Conservation (phyloP, 1,140 invertebrate genomes). For the Scaptomyza hsui region DNA sequence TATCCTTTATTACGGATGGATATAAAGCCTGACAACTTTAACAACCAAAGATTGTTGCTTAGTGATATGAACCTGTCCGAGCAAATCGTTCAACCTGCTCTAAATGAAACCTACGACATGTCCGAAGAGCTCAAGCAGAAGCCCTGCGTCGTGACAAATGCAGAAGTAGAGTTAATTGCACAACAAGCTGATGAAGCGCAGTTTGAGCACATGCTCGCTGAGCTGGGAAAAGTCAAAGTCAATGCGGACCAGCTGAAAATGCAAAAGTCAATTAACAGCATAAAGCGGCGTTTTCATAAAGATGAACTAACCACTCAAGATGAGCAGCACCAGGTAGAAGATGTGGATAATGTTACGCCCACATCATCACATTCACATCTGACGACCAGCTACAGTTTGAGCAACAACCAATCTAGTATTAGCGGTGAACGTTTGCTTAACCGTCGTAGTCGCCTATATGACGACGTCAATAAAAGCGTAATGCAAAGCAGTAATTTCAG, state of each 20-base stretch:
- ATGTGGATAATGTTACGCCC: constrained; percentile 24
- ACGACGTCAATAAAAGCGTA: constrained; percentile 75
- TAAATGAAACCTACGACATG: constrained; percentile 55
- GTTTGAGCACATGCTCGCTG: constrained; percentile 77
- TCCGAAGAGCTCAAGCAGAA: constrained; percentile 66
- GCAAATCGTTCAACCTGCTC: constrained; percentile 68
- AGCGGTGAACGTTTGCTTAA: constrained; percentile 70
- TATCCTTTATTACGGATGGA: constrained; percentile 6
- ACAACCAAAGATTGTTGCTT: constrained; percentile 47
- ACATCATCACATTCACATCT: constrained; percentile 26
- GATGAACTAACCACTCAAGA: constrained; percentile 22
- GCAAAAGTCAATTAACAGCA: constrained; percentile 77
- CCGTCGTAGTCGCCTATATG: constrained; percentile 77
- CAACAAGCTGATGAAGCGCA: constrained; percentile 78
- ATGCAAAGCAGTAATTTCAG: constrained; percentile 61
- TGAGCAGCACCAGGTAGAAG: constrained; percentile 16
- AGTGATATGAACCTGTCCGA: constrained; percentile 68
- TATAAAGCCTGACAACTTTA: constrained; percentile 8
- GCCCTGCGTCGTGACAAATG: constrained; percentile 76
- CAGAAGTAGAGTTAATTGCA: constrained; percentile 71
- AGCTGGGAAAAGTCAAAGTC: constrained; percentile 66
- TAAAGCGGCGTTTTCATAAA: constrained; percentile 72
- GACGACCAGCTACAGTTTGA: constrained; percentile 35
- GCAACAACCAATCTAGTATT: constrained; percentile 34
- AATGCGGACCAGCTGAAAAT: constrained; percentile 75